phyloP scores from a whole-genome alignment of 1,140 invertebrate species.

The Drosophila arawakana region DNA sequence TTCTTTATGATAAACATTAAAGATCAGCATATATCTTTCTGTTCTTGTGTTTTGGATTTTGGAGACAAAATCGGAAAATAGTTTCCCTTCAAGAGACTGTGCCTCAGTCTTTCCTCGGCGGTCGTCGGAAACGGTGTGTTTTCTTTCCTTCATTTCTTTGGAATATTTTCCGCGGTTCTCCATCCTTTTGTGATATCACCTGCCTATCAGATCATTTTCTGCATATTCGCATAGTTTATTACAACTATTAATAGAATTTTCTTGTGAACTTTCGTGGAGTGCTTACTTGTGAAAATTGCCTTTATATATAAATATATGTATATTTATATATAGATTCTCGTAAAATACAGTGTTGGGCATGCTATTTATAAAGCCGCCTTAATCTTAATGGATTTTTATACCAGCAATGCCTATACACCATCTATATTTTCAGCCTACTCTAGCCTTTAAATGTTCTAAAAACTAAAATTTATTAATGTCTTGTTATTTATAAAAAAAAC shows the following conservation, averaged over 20 bases:
- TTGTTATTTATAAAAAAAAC: slow-evolving; percentile 72
- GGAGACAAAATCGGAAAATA: slow-evolving; percentile 59
- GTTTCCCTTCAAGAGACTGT: slow-evolving; percentile 57
- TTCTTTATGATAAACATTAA: slow-evolving; percentile 77
- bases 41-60: slow-evolving; percentile 29
- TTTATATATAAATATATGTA: neutral
- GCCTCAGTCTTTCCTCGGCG: slow-evolving; percentile 71
- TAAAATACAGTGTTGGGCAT: slow-evolving; percentile 51
- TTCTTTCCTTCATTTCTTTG: slow-evolving; percentile 10
- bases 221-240: neutral
- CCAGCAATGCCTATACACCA: slow-evolving; percentile 38
- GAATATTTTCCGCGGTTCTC: neutral
- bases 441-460: slow-evolving; percentile 54
- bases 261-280: neutral
- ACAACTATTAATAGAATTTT: neutral
- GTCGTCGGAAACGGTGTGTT: slow-evolving; percentile 69
- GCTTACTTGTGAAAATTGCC: neutral
- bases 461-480: slow-evolving; percentile 61
- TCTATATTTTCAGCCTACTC: slow-evolving; percentile 61
- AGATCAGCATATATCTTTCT: slow-evolving; percentile 61
- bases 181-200: slow-evolving; percentile 10
- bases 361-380: slow-evolving; percentile 74
- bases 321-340: slow-evolving; percentile 13
- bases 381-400: slow-evolving; percentile 68
- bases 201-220: neutral